Evolutionary conservation across 2,797 vertebrate species (phyloP), one percentile per base, ranked within the genome.

Genomic region (Agapornis canus): DNA sequence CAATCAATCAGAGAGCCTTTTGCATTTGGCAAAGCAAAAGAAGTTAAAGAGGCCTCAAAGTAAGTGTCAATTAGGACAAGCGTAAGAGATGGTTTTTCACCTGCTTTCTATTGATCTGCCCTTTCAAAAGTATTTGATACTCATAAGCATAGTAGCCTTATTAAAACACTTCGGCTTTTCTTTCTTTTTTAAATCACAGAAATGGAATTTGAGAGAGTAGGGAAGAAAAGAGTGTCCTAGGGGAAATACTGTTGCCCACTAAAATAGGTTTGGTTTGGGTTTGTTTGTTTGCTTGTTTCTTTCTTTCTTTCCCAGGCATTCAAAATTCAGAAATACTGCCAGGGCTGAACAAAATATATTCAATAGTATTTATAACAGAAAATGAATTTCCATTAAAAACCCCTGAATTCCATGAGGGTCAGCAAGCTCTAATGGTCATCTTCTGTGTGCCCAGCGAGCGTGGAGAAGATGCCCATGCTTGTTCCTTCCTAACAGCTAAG

Each of bases 1-100:
- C 11, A 3, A 56, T 56, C 73, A 31, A 48, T 69, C 84, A 91
- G 91, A 93, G 61, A 54, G 5, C 27, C 42, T 77, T 85, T 78
- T 78, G 75, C 31, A 51, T 80, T 75, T 75, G 27, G 57, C 61
- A 81, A 49, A 49, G 64, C 15, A 78, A 87, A 89, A 60, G 32
- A 82, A 81, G 8, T 26, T 87, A 64, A 93, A 91, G 52, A 85
- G 86, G 69, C 69, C 87, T 78, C 75, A 82, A 92, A 81, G 57
- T 71, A 66, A 11, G 26, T 59, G 90, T 49, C 47, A 93, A 80
- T 93, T 82, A 85, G 39, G 72, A 78, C 57, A 68, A 73, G 52
- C 47, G 31, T 45, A 69, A 83, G 83, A 70, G 39, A 69, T 10
- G 26, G 60, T 75, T 92, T 82, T 92, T 64, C 65, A 82, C 65